These are phyloP conservation scores for Eurois occulta DNA, from an alignment of 2,888 invertebrate species.

Conservation along the genomic window DNA sequence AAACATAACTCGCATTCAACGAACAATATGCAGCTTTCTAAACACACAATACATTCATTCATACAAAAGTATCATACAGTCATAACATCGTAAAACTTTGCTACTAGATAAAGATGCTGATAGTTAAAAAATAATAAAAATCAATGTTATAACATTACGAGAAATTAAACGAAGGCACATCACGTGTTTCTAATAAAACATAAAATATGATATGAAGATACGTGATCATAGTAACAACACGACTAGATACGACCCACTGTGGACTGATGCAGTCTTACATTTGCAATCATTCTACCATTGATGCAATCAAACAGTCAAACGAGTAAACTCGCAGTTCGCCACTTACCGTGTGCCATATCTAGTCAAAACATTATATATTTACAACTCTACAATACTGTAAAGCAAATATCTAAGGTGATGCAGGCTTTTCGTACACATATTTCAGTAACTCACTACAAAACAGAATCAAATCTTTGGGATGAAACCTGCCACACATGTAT, in stretches of 20 bases:
- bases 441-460: constrained; percentile 81
- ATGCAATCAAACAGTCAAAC: constrained; percentile 37
- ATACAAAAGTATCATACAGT: constrained; percentile 27
- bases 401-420: constrained; percentile 49
- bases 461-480: constrained; percentile 76
- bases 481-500: constrained; percentile 76
- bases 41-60: constrained; percentile 17
- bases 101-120: no score
- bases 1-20: constrained; percentile 41
- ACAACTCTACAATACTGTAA: constrained; percentile 35
- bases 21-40: constrained; percentile 24
- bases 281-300: not conserved
- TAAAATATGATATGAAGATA: constrained; percentile 18
- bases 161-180: constrained; percentile 10
- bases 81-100: constrained; percentile 30
- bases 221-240: not conserved
- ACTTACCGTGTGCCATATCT: constrained; percentile 5
- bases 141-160: constrained; percentile 12
- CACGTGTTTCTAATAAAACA: constrained; percentile 20
- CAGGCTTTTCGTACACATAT: constrained; percentile 73
- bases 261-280: constrained; percentile 1
- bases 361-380: constrained; percentile 14
- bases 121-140: constrained; percentile 22
- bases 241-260: constrained; percentile 8
- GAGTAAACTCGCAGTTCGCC: not conserved